Base-by-base conservation (phyloP, 1,140 invertebrate genomes). In the Uloborus diversus region DNA sequence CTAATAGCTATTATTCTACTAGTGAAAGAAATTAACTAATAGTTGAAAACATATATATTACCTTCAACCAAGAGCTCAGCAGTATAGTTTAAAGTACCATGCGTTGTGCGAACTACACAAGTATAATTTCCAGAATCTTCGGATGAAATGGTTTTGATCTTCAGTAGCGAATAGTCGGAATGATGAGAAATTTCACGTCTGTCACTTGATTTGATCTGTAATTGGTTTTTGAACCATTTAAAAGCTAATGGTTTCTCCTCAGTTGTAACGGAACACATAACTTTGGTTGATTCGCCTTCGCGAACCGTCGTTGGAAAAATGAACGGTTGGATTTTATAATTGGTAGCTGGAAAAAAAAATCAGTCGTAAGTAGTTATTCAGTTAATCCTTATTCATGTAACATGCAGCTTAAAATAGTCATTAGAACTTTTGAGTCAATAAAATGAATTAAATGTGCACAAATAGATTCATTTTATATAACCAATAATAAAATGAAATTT, bases 41-140 rank as follows among this genome's bases (percentile, higher is more conserved):
- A n/a, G n/a, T n/a, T n/a, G n/a, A n/a, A n/a, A n/a, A n/a, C n/a
- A n/a, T n/a, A n/a, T n/a, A n/a, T n/a, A n/a, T 88, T 86, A 94
- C 93, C 93, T 81, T 94, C 90, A 9, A 98, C 94, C 80, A 91
- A 32, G 97, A 89, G 57, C 92, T 92, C 85, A 97, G 95, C 4
- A 94, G 92, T 96, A 51, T 97, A 94, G 28, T 92, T 94, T 84
- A 96, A 95, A 82, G 94, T 93, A 37, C 95, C 95, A 86, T 94
- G 96, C 14, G 93, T 92, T 87, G 98, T 98, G 85, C 95, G 94
- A 9, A 96, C 96, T 82, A 92, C 90, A 86, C 96, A 98, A 0
- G 93, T 92, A 86, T 94, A 95, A 85, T 93, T 92, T 68, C 93
- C 93, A 88, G 89, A 90, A 87, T 94, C 92, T 84, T 90, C 89